Evolutionary conservation across 2,888 invertebrate species (phyloP), one percentile per base, ranked within the genome.

Genomic region (Drosophila prolongata): DNA sequence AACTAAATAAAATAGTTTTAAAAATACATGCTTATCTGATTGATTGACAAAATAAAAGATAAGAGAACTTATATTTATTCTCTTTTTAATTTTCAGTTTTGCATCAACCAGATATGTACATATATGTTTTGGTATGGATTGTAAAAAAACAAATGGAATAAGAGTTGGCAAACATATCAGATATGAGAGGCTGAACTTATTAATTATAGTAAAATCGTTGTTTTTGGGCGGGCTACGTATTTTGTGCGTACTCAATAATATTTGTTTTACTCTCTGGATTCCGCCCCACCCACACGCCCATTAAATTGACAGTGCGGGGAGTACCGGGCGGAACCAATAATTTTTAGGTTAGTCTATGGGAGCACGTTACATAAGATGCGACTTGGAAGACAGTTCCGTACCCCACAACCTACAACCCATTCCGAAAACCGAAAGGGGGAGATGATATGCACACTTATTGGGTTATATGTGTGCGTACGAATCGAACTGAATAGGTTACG

Each of bases 331-430:
- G 35, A 19, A 66, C 46, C 24, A 49, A 30, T 43, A 24, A 49
- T 27, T 59, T 73, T 42, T n/a, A 56, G 74, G 74, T 73, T 71
- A 71, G 56, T 56, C 56, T 54, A 27, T 44, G 69, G 61, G 49
- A 49, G 14, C 47, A 16, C 6, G 44, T 71, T 71, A 82, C 73
- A 79, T 85, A 82, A 82, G 67, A 61, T 50, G 46, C 44, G 64
- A 75, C 83, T 77, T 67, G 27, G 64, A 74, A 74, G 27, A 52
- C 69, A 66, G 44, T 30, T 30, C 58, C 54, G 30, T 30, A 8
- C 30, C 30, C 30, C 30, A 30, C 30, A 30, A 30, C 30, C 44
- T 49, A 60, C 53, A 46, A 37, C 24, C 58, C 30, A 72, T 52
- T 37, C 42, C n/a, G 13, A 56, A 42, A 37, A 10, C 40, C 3